These are phyloP conservation scores for Bombus superbus DNA, from an alignment of 1,140 invertebrate genomes.

Conservation along the genomic window DNA sequence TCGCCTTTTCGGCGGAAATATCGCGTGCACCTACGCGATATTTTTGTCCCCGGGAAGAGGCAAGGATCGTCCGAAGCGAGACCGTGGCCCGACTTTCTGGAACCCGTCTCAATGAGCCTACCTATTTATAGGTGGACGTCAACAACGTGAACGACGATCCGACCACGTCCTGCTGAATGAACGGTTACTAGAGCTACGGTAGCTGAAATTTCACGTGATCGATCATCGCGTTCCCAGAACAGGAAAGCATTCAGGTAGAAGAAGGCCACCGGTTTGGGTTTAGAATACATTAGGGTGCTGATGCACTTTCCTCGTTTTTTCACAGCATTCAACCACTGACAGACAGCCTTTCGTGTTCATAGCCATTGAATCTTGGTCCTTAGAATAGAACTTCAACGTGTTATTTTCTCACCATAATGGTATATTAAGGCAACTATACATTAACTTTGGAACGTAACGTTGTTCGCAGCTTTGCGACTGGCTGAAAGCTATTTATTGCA, in stretches of 20 bases:
- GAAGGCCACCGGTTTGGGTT: slow-evolving; percentile 23
- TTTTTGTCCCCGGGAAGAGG: slow-evolving; percentile 45
- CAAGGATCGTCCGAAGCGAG: slow-evolving; percentile 32
- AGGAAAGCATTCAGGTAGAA: slow-evolving; percentile 17
- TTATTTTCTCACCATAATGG: background rate
- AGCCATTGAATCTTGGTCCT: background rate
- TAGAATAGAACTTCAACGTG: background rate
- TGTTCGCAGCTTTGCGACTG: background rate
- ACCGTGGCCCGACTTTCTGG: slow-evolving; percentile 47
- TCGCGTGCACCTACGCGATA: slow-evolving; percentile 50
- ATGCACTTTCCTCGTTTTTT: background rate
- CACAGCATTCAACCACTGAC: background rate
- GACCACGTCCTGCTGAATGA: slow-evolving; percentile 50
- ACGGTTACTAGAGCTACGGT: slow-evolving; percentile 41
- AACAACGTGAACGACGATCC: slow-evolving; percentile 22
- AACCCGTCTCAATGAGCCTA: slow-evolving; percentile 59
- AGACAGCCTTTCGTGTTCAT: background rate
- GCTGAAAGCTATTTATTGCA: too few relatives aligned
- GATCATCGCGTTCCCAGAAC: slow-evolving; percentile 23
- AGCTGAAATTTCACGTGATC: slow-evolving; percentile 42
- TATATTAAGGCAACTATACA: background rate
- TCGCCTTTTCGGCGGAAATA: background rate
- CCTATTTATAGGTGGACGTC: slow-evolving; percentile 59
- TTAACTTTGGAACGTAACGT: background rate
- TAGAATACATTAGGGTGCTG: slow-evolving; percentile 18